phyloP scores from a whole-genome alignment of 2,888 invertebrate genomes.

The Drosophila prolongata region DNA sequence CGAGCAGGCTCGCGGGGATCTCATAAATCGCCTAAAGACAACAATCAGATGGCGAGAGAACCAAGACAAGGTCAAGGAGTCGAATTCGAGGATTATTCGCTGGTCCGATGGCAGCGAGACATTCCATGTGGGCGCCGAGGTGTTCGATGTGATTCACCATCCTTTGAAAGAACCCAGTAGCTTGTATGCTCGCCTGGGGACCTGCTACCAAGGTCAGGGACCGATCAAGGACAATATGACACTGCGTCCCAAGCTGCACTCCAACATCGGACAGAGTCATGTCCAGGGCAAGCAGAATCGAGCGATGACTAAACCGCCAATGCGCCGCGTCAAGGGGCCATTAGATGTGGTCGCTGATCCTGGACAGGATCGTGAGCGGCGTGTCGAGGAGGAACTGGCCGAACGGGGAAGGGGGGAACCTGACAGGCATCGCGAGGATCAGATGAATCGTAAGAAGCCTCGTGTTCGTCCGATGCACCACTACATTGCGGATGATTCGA shows the following conservation, averaged over 20 bases:
- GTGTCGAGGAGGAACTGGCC: conserved; percentile 32
- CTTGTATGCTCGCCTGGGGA: conserved; percentile 39
- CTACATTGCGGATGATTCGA: background rate
- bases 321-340: conserved; percentile 36
- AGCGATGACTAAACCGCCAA: conserved; percentile 34
- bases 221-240: conserved; percentile 47
- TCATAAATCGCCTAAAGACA: conserved; percentile 29
- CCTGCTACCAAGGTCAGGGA: conserved; percentile 37
- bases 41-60: conserved; percentile 58
- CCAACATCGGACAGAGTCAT: conserved; percentile 46
- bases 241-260: conserved; percentile 52
- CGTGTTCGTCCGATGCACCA: background rate
- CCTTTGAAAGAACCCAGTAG: conserved; percentile 28
- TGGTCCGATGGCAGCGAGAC: conserved; percentile 62
- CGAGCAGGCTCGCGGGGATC: conserved; percentile 24
- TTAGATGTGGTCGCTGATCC: conserved; percentile 44
- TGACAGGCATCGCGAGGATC: conserved; percentile 30
- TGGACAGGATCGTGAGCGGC: conserved; percentile 36
- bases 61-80: conserved; percentile 37
- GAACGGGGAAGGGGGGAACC: conserved; percentile 25
- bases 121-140: conserved; percentile 60
- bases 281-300: conserved; percentile 45
- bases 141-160: conserved; percentile 47
- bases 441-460: conserved; percentile 16
- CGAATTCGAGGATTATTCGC: conserved; percentile 52